Conservation (phyloP, 92 coral and sea anemone species). For the Epizoanthus scotinus region DNA sequence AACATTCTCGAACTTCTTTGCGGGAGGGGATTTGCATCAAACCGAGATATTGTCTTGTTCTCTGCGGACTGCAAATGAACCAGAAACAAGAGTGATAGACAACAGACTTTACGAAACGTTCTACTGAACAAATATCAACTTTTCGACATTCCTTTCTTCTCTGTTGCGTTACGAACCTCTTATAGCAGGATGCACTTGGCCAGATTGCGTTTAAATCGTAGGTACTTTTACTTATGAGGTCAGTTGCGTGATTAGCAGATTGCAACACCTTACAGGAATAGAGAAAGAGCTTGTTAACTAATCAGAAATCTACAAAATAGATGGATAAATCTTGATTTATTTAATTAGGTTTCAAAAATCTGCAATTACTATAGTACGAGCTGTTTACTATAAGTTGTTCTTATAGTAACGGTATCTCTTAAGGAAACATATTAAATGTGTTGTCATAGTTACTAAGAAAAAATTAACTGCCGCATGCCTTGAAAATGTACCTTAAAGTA, state of each 20-base stretch:
- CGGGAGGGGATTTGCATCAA: background rate
- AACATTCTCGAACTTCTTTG: conserved; percentile 12
- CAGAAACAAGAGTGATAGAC: background rate
- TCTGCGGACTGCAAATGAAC: background rate
- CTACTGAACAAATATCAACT: background rate
- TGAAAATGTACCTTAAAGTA: too few relatives aligned
- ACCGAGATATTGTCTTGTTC: background rate
- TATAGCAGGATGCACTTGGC: background rate
- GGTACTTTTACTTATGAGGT: background rate
- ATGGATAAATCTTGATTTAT: too few relatives aligned
- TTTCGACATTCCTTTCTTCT: background rate
- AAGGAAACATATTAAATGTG: too few relatives aligned
- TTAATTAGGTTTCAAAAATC: too few relatives aligned
- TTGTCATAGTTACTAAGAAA: too few relatives aligned
- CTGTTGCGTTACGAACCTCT: background rate
- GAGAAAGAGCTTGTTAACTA: too few relatives aligned
- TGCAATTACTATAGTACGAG: too few relatives aligned
- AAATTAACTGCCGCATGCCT: too few relatives aligned
- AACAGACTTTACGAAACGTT: background rate
- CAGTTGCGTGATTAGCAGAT: background rate
- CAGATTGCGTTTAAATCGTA: background rate
- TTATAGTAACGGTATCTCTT: too few relatives aligned
- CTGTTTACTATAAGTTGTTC: too few relatives aligned
- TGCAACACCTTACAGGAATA: too few relatives aligned
- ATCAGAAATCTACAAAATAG: too few relatives aligned